Evolutionary conservation across 2,797 vertebrate species (phyloP), one percentile per base, ranked within the genome.

Genomic region (Agapornis canus): DNA sequence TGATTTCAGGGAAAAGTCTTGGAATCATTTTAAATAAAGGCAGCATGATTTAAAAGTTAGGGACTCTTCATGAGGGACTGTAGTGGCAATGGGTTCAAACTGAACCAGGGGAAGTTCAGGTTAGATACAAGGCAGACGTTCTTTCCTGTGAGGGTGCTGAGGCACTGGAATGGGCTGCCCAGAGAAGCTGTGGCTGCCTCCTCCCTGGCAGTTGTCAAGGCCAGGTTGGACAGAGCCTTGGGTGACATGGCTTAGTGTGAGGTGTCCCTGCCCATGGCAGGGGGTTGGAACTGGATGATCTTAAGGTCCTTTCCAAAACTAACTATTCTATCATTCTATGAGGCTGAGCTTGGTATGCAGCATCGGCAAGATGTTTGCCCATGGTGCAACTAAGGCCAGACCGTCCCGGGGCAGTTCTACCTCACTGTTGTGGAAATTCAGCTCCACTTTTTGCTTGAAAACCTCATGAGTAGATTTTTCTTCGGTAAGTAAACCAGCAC

Each of bases 341-440:
- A 63, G 19, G 40, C 49, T 0, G 0, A 40, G 27, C 43, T 51
- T 29, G 18, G 10, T 21, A 72, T 0, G 4, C 17, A 61, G 52
- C 16, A 54, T 70, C 5, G 10, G 23, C 69, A 80, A 63, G 60
- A 75, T 1, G 1, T 47, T 86, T 72, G 18, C 10, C 47, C 4
- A 3, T 19, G 11, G 45, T 51, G 42, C 60, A 59, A 64, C 8
- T 40, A 51, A 78, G 11, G 11, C 2, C 8, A 14, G 18, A 82
- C 31, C 13, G 3, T 40, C 17, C 39, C 68, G 2, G 23, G 61
- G 5, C 12, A 76, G 12, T 54, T 49, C 32, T 19, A 14, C 19
- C 6, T 18, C 27, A 69, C 21, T 29, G 5, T 52, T 85, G n/a
- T 61, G 29, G 87, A 78, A 96, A 82, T 27, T 92, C 29, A 80